Conservation (phyloP, 1,140 invertebrate genomes). For the Drosophila biarmipes region DNA sequence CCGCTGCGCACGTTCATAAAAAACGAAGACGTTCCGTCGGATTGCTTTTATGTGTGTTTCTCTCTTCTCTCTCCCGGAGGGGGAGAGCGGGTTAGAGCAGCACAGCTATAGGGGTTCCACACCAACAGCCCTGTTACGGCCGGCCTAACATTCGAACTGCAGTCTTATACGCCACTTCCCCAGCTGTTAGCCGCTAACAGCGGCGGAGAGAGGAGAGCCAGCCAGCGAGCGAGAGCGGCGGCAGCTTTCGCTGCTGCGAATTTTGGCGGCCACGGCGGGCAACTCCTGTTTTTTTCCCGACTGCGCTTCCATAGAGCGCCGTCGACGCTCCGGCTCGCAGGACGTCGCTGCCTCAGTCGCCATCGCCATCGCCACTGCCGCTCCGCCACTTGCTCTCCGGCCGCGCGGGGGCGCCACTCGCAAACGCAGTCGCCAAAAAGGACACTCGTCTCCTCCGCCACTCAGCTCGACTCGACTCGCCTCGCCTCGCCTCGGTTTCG, state of each 20-base stretch:
- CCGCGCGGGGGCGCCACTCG: constrained; percentile 47
- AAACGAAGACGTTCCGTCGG: constrained; percentile 43
- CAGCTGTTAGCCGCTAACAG: constrained; percentile 36
- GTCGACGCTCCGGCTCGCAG: constrained; percentile 45
- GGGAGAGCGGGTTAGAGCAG: constrained; percentile 23
- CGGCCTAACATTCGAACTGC: constrained; percentile 8
- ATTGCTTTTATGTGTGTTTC: constrained; percentile 14
- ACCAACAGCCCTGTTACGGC: constrained; percentile 1
- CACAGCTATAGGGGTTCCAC: constrained; percentile 22
- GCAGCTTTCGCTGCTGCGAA: constrained; percentile 43
- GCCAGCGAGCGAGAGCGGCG: constrained; percentile 3
- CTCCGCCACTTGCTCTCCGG: constrained; percentile 29
- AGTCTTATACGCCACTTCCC: constrained; percentile 40
- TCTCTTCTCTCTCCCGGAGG: background rate
- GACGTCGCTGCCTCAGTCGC: constrained; percentile 47
- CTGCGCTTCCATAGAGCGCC: constrained; percentile 17
- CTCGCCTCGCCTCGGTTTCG: constrained; percentile 4
- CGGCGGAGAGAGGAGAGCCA: constrained; percentile 5
- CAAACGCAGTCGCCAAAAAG: constrained; percentile 45
- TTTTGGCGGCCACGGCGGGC: constrained; percentile 28
- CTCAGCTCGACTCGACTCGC: constrained; percentile 3
- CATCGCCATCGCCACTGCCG: constrained; percentile 8
- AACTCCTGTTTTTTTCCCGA: constrained; percentile 38
- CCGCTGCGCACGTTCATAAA: constrained; percentile 64
- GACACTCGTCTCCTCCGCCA: constrained; percentile 50